These are phyloP conservation scores for Dusona sp. DNA, from an alignment of 2,888 invertebrate genomes.

Conservation along the genomic window DNA sequence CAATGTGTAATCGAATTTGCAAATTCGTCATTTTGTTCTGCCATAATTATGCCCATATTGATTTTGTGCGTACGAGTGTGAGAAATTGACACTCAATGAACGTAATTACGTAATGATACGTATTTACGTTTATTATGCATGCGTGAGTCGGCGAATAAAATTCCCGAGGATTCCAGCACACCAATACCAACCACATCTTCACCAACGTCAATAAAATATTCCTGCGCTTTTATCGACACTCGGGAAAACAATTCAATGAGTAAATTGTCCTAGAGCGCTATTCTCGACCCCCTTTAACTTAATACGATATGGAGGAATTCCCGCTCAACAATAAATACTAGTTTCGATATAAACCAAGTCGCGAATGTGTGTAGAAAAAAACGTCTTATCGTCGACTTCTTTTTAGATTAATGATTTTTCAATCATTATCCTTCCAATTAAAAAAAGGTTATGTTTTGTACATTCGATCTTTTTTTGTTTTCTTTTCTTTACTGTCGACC, in stretches of 20 bases:
- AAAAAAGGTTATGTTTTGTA: not conserved
- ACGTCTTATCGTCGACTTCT: not conserved
- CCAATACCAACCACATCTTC: constrained; percentile 26
- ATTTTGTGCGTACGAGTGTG: constrained; percentile 30
- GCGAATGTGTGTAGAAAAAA: constrained; percentile 1
- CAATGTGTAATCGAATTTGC: constrained; percentile 1
- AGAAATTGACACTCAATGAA: constrained; percentile 63
- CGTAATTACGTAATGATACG: constrained; percentile 48
- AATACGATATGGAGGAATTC: constrained; percentile 32
- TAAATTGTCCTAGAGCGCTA: constrained; percentile 75
- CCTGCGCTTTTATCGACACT: not conserved
- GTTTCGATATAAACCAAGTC: constrained; percentile 64
- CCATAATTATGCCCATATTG: constrained; percentile 23
- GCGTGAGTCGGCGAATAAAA: constrained; percentile 10
- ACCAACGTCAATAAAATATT: not conserved
- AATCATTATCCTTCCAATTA: not conserved
- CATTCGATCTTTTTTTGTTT: not conserved
- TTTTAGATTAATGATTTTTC: not conserved
- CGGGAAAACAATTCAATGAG: constrained; percentile 70
- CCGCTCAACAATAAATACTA: constrained; percentile 24
- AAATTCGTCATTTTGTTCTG: constrained; percentile 15
- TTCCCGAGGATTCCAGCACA: constrained; percentile 45
- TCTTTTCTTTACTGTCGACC: not conserved
- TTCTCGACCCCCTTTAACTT: constrained; percentile 79
- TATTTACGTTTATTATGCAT: constrained; percentile 27